Base-by-base conservation (phyloP, 2,888 invertebrate species). In the Lysandra bellargus region DNA sequence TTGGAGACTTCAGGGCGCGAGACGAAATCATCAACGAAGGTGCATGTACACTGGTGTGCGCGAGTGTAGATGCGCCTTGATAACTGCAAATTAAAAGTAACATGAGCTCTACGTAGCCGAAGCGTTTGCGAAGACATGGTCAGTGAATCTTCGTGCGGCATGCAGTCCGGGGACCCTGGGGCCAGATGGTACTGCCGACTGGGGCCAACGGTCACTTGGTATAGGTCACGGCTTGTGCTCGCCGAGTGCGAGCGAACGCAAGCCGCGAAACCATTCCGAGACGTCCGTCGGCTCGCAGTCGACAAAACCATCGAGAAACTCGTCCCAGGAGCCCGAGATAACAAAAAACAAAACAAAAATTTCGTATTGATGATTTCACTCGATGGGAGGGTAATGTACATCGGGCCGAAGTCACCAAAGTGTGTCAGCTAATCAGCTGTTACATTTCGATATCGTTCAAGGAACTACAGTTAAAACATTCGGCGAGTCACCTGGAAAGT, bases 401-500 rank as follows among this genome's bases (percentile, higher is more conserved):
- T 83, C 85, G 80, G 85, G 80, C 81, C 83, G 86, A 90, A 91
- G 88, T 88, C 89, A 82, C 88, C 91, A 91, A 88, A 89, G 89
- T 84, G 86, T 83, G 84, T 87, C 91, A 86, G 84, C 88, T 89
- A 89, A 88, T 81, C 92, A 93, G 94, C 91, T 90, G 92, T 92
- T 92, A 33, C 69, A 92, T 90, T 89, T 86, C 86, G 89, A 90
- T 89, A 89, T 91, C 87, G 88, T 90, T 91, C 87, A 88, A 90
- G 90, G 91, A 89, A 91, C 88, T 90, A 92, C 92, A 92, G 92
- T 92, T 92, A 93, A 69, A 93, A 92, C 88, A 89, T 86, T 93
- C 94, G 93, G 89, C 94, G 94, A 92, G 88, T 91, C 92, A 94
- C 94, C 94, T 94, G 94, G 86, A 94, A 94, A 94, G 90, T 94